Percentiles rank a stretch among this genome's conserved stretches.
Evolutionary conservation across 2,113 vertebrate genomes (phyloP).

Genomic region (Coryphaenoides rupestris): DNA sequence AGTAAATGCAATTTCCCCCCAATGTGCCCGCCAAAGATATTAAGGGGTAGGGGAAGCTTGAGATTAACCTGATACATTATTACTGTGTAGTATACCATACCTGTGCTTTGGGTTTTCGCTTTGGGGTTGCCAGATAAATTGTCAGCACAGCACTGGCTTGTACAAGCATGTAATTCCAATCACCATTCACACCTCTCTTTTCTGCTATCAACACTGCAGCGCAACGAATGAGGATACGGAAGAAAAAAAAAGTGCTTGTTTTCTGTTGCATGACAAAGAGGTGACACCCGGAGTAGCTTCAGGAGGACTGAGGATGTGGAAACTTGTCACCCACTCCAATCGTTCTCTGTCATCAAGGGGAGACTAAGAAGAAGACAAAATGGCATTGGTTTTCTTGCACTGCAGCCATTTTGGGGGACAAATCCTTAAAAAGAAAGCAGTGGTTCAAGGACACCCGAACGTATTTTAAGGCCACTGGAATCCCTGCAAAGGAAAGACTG

Average conservation of each 20-base stretch:
- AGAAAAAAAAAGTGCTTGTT: constrained; percentile 9
- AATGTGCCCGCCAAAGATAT: too few species aligned
- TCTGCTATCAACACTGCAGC: constrained; percentile 8
- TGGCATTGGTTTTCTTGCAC: neutral
- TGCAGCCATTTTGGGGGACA: neutral
- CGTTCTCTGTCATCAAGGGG: neutral
- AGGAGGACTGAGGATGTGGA: neutral
- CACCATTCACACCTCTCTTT: constrained; percentile 18
- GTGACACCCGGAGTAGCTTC: constrained; percentile 9
- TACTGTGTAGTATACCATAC: too few species aligned
- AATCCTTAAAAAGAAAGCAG: neutral
- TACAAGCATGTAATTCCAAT: constrained; percentile 20
- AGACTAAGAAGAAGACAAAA: constrained; percentile 14
- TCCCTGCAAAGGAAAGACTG: constrained; percentile 1
- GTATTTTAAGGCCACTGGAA: constrained; percentile 1
- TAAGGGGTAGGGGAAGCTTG: too few species aligned
- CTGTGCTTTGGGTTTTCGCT: constrained; percentile 10
- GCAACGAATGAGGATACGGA: constrained; percentile 8
- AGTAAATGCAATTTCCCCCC: too few species aligned
- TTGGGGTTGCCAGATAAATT: constrained; percentile 33
- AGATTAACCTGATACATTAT: too few species aligned
- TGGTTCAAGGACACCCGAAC: constrained; percentile 9
- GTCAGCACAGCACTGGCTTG: constrained; percentile 4
- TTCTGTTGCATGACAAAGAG: constrained; percentile 18
- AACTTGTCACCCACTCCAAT: neutral